Evolutionary conservation across 2,888 invertebrate species (phyloP).

Genomic region (Hedychridium roseum): DNA sequence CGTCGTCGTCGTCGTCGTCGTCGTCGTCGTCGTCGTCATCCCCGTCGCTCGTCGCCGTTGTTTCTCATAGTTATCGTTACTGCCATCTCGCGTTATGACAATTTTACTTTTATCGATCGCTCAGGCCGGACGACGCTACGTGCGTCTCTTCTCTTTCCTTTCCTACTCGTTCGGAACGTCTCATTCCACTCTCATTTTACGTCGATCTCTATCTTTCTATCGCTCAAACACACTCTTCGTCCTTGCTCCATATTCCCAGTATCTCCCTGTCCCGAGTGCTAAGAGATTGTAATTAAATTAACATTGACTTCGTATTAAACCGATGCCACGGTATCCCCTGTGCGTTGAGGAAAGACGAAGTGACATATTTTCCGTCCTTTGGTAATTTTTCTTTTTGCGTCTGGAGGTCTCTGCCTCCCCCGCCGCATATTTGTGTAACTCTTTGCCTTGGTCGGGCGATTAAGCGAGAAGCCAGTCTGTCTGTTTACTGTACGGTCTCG

Average conservation of each 20-base stretch:
- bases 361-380: too few relatives aligned
- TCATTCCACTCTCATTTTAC: constrained; percentile 26
- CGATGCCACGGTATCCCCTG: too few relatives aligned
- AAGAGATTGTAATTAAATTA: too few relatives aligned
- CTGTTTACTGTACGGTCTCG: constrained; percentile 43
- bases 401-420: constrained; percentile 10
- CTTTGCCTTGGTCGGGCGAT: background rate
- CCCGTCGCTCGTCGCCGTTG: constrained; percentile 12
- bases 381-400: too few relatives aligned
- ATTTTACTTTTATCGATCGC: constrained; percentile 47
- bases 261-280: constrained; percentile 4
- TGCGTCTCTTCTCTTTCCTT: constrained; percentile 4
- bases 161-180: constrained; percentile 9
- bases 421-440: constrained; percentile 8
- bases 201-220: constrained; percentile 9
- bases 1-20: constrained; percentile 2
- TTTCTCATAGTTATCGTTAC: constrained; percentile 35
- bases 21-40: constrained; percentile 3
- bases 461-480: too few relatives aligned
- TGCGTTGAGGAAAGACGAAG: too few relatives aligned
- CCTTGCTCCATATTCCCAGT: constrained; percentile 12
- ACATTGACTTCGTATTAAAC: too few relatives aligned
- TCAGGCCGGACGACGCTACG: constrained; percentile 34
- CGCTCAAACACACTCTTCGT: constrained; percentile 4
- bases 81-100: constrained; percentile 45